Base-by-base conservation (phyloP, 2,113 vertebrate species). In the Crotophaga sulcirostris region DNA sequence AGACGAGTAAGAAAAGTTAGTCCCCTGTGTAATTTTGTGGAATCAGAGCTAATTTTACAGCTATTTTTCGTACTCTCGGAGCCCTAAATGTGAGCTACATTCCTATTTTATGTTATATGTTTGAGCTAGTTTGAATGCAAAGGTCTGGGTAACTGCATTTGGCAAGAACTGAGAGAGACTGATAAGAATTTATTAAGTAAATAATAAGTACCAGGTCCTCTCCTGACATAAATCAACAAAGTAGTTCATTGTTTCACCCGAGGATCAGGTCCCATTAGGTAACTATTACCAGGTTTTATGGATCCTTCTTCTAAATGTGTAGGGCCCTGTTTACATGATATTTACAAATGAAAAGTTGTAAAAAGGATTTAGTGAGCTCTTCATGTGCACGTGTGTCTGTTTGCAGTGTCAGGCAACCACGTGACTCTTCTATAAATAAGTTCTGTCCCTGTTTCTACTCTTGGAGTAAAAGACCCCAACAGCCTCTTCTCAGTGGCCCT, bases 311-410 rank as follows among this genome's bases (percentile, higher is more conserved):
- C n/a, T 69, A 34, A 24, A 36, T 4, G 7, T 36, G 6, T 29
- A 75, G 47, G 10, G 14, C 9, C 21, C 19, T 13, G 13, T 19
- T 82, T 60, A 40, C 18, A 29, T 8, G 13, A 9, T 45, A 34
- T 67, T 93, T 84, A 42, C 18, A 49, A 52, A 45, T 3, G 4
- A 12, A 34, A 69, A 52, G 67, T 16, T 31, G 16, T 23, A 19
- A 79, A 60, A 5, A 40, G 40, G 45, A 33, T 70, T 70, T 28
- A 34, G 20, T 7, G 28, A 52, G 34, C 5, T 82, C 34, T 26
- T 89, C 34, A 25, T 4, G 16, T 9, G 10, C 2, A 0, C 8
- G 33, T 0, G 1, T 51, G 20, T 18, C 56, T 2, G 1, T 18
- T 82, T 85, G 29, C 51, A 79, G 3, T 5, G 25, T 40, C 58